Evolutionary conservation across 2,113 vertebrate species (phyloP), one percentile per base, ranked within the genome.

Genomic region (Ammodytes marinus): DNA sequence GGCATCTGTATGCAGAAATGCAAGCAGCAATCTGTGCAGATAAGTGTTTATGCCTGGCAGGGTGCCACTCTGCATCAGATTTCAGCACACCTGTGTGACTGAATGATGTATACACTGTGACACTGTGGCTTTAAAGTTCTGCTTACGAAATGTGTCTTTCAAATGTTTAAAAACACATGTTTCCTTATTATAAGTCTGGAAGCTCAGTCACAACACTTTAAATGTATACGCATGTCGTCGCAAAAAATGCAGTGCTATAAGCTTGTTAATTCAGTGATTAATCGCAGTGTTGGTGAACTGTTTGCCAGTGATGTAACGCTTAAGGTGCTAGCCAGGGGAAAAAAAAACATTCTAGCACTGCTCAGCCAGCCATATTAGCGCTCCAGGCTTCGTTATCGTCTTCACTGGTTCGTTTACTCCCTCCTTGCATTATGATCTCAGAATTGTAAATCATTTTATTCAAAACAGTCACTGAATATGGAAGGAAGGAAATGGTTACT

Each of bases 1-100:
- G 15, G 13, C 61, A 72, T 60, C 46, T 78, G 40, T 54, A 47
- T 66, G 40, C 61, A 67, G 37, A 1, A 39, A 46, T 57, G 45
- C 37, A 59, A 39, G 52, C 64, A 73, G 40, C 19, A 0, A 14
- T 15, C 27, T 13, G 7, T 52, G 17, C 35, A 5, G 11, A 35
- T 4, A 11, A 42, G 0, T 19, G 2, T 58, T 8, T 57, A 3
- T 77, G 15, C 0, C 60, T 6, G 39, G 46, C 53, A 39, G 37
- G n/a, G 12, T 6, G 37, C 1, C 17, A 40, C 6, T 42, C 5
- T 69, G 15, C 54, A 47, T 39, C 39, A 49, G 42, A 52, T 39
- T 8, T 57, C 0, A 35, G 14, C 46, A 14, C 58, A 58, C 14
- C 12, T 49, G 4, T 1, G 8, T 10, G 42, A 39, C 47, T 53